phyloP scores from a whole-genome alignment of 2,113 vertebrate species.

The Microtus ochrogaster region DNA sequence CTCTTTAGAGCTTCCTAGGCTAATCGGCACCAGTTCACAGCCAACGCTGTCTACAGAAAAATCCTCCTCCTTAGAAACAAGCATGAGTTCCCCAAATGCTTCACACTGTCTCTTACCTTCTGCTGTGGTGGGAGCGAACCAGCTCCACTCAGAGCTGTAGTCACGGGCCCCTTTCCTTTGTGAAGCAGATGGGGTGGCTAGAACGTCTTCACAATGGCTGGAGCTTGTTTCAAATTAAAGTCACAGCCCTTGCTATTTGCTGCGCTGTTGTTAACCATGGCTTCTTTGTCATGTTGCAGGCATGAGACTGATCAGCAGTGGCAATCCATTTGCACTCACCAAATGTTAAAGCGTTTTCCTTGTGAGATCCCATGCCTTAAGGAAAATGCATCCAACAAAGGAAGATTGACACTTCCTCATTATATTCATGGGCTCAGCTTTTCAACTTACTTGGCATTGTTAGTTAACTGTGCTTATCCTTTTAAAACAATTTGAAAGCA shows the following conservation, averaged over 20 bases:
- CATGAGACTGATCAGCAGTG: conserved; percentile 6
- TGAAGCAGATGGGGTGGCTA: conserved; percentile 49
- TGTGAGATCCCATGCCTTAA: not conserved
- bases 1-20: not conserved
- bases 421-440: not conserved
- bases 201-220: not conserved
- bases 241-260: not conserved
- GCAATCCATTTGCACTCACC: not conserved
- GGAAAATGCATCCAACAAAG: not conserved
- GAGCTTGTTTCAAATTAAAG: not conserved
- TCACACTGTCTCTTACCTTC: not conserved
- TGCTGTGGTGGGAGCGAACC: not conserved
- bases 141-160: not conserved
- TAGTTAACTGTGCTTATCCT: not conserved
- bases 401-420: not conserved
- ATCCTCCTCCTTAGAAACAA: conserved; percentile 61
- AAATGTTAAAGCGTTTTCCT: not conserved
- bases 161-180: conserved; percentile 2
- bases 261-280: not conserved
- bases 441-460: not conserved
- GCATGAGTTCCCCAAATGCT: conserved; percentile 29
- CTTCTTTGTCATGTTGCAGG: not conserved
- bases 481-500: conserved; percentile 18
- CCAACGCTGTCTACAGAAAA: conserved; percentile 54
- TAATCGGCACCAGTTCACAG: conserved; percentile 53